These are phyloP conservation scores for Cryptotis parvus DNA, from an alignment of 2,113 vertebrate species.

Conservation along the genomic window DNA sequence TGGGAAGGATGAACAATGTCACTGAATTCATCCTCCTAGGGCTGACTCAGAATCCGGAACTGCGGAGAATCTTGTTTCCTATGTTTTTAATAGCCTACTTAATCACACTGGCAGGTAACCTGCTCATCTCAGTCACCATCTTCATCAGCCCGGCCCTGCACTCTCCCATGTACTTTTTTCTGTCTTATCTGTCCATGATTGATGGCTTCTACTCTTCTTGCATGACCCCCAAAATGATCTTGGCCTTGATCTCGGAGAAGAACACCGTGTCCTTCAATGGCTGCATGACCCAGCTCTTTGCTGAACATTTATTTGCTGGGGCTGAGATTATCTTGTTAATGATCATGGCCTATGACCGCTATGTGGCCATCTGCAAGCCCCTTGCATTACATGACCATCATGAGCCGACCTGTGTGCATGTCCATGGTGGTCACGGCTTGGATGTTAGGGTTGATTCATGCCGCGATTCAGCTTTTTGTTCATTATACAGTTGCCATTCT, in stretches of 20 bases:
- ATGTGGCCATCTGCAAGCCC: neutral
- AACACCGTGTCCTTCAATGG: neutral
- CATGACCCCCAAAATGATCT: constrained; percentile 34
- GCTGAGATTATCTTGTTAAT: neutral
- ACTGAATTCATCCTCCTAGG: constrained; percentile 7
- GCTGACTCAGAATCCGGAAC: neutral
- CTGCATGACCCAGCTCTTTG: neutral
- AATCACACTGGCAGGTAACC: neutral
- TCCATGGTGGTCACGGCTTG: neutral
- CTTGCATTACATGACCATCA: neutral
- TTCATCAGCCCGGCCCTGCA: constrained; percentile 41
- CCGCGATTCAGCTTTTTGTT: constrained; percentile 19
- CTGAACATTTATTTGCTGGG: neutral
- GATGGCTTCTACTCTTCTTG: constrained; percentile 56
- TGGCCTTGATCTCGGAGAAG: neutral
- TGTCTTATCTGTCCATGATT: constrained; percentile 36
- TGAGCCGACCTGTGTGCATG: neutral
- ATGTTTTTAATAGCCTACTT: neutral
- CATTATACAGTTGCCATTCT: constrained; percentile 34
- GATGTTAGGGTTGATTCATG: constrained; percentile 27
- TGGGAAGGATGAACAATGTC: neutral
- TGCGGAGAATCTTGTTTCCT: neutral
- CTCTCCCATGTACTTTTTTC: constrained; percentile 64
- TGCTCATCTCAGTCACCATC: constrained; percentile 45
- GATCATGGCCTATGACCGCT: neutral